phyloP scores from a whole-genome alignment of 2,797 vertebrate species.

The Ciconia nigra region DNA sequence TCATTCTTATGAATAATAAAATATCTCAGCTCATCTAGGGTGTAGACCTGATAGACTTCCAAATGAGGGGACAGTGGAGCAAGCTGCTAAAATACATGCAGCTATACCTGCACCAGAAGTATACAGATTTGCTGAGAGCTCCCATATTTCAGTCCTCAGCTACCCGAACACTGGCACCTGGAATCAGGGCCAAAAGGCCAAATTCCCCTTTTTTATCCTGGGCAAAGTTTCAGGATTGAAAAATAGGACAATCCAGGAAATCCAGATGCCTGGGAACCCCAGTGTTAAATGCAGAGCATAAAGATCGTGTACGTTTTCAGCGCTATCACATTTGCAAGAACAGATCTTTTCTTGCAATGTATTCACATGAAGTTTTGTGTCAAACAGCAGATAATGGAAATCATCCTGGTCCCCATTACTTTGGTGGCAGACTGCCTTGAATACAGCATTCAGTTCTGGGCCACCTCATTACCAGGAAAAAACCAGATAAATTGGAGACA shows the following conservation, averaged over 20 bases:
- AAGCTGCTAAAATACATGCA: not conserved
- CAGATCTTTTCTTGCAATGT: not conserved
- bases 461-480: slow-evolving; percentile 22
- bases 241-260: not conserved
- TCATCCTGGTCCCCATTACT: slow-evolving; percentile 1
- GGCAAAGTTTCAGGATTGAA: not conserved
- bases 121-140: not conserved
- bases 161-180: not conserved
- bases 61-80: not conserved
- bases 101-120: not conserved
- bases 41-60: not conserved
- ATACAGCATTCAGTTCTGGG: slow-evolving; percentile 24
- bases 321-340: not conserved
- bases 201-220: not conserved
- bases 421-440: slow-evolving; percentile 31
- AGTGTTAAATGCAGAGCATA: not conserved
- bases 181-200: not conserved
- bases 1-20: not conserved
- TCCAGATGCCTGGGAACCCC: not conserved
- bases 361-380: slow-evolving; percentile 6
- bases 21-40: not conserved
- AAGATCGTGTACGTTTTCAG: not conserved
- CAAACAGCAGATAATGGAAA: slow-evolving; percentile 40
- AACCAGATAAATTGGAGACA: slow-evolving; percentile 19
- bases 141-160: not conserved